These are phyloP conservation scores for Natator depressus DNA, from an alignment of 2,113 vertebrate species.

Conservation along the genomic window DNA sequence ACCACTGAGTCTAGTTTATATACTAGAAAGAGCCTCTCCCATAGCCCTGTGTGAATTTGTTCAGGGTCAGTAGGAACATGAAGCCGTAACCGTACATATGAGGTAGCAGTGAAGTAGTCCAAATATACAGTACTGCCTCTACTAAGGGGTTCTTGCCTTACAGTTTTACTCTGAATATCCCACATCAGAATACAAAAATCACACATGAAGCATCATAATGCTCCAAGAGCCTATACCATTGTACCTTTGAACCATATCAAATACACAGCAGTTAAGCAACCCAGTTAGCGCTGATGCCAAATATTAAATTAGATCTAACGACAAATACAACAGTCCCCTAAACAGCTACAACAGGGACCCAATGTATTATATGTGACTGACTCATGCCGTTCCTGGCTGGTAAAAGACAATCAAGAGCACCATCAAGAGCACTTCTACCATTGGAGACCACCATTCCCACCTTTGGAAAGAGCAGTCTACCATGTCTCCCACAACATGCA, in stretches of 20 bases:
- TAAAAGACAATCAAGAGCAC: neutral
- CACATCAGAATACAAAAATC: neutral
- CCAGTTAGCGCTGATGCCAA: neutral
- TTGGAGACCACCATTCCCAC: neutral
- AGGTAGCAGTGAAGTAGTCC: neutral
- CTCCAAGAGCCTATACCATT: neutral
- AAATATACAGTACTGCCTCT: neutral
- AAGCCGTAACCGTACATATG: neutral
- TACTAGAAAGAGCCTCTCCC: neutral
- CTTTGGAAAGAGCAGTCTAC: neutral
- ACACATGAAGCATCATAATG: neutral
- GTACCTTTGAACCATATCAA: neutral
- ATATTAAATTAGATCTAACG: neutral
- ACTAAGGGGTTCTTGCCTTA: neutral
- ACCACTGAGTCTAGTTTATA: neutral
- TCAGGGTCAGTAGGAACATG: neutral
- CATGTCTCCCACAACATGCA: neutral
- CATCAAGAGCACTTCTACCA: neutral
- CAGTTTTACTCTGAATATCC: neutral
- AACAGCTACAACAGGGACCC: too few species aligned
- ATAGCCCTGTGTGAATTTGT: neutral
- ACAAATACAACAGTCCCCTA: neutral
- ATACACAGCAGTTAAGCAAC: neutral
- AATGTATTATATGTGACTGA: neutral
- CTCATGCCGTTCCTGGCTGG: neutral